A percentile compares a stretch with the other conserved stretches of the same genome.
These are phyloP conservation scores for Falco biarmicus DNA, from an alignment of 2,797 vertebrate species.

Conservation along the genomic window DNA sequence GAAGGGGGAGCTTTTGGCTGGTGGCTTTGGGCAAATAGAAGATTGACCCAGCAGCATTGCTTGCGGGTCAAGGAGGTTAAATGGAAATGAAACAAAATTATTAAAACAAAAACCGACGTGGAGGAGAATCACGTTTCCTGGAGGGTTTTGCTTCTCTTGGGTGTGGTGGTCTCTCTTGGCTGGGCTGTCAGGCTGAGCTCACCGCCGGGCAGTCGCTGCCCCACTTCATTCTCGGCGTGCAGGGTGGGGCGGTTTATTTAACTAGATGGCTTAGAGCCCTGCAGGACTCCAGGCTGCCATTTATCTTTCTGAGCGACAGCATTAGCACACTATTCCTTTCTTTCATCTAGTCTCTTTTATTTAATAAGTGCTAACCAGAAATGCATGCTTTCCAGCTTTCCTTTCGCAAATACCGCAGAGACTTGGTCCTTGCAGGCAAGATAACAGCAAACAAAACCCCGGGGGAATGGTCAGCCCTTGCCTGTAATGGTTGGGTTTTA, in stretches of 20 bases:
- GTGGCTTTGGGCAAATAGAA: not conserved
- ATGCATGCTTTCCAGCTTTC: not conserved
- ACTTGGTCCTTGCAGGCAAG: not conserved
- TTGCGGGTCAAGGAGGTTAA: not conserved
- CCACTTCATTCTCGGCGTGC: not conserved
- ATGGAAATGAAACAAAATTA: not conserved
- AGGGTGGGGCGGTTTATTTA: not conserved
- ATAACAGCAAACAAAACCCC: rapidly evolving
- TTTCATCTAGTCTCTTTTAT: constrained; percentile 3
- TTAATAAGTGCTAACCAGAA: not conserved
- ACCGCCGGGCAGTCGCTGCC: rapidly evolving
- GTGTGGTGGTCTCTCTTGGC: constrained; percentile 55
- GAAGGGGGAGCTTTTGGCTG: not conserved
- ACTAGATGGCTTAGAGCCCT: not conserved
- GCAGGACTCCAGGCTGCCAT: not conserved
- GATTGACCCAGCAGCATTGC: not conserved
- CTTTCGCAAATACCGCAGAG: rapidly evolving
- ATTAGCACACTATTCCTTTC: not conserved
- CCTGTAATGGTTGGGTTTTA: not conserved
- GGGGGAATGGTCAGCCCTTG: not conserved
- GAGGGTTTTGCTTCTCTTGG: constrained; percentile 27
- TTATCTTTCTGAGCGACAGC: not conserved
- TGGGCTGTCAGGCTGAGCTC: not conserved
- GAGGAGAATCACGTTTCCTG: constrained; percentile 34
- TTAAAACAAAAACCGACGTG: not conserved